Conservation (phyloP, 2,797 vertebrate genomes). For the Tympanoctomys barrerae region DNA sequence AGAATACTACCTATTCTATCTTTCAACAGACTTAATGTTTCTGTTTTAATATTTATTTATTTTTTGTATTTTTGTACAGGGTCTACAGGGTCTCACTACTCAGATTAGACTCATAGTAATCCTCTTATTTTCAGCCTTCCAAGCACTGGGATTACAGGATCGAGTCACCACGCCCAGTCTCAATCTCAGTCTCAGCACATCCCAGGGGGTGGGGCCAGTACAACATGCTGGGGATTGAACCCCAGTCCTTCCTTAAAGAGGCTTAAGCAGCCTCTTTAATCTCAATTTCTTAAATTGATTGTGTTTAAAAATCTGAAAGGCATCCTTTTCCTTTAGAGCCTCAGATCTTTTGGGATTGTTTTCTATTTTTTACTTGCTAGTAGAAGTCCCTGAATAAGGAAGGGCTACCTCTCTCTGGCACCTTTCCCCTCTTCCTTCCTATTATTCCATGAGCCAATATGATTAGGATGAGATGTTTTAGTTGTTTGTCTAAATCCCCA, state of each 20-base stretch:
- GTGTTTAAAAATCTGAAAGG: conserved; percentile 23
- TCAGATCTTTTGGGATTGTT: not conserved
- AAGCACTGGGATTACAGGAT: too few relatives aligned
- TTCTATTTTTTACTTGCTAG: not conserved
- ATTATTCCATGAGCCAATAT: not conserved
- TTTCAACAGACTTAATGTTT: not conserved
- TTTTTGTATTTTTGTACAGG: too few relatives aligned
- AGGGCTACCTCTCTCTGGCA: not conserved
- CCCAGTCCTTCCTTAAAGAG: too few relatives aligned
- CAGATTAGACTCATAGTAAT: too few relatives aligned
- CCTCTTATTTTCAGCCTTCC: too few relatives aligned
- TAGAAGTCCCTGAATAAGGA: not conserved
- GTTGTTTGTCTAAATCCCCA: conserved; percentile 36
- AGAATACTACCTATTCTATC: not conserved
- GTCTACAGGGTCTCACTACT: too few relatives aligned
- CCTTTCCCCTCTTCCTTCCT: not conserved
- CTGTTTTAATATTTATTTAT: conserved; percentile 3
- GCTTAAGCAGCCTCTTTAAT: too few relatives aligned
- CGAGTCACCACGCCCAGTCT: too few relatives aligned
- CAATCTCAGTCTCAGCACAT: too few relatives aligned
- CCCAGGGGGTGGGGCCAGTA: too few relatives aligned
- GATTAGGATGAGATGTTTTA: conserved; percentile 14
- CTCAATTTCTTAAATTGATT: too few relatives aligned
- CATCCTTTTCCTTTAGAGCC: not conserved
- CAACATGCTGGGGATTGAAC: too few relatives aligned